phyloP scores from a whole-genome alignment of 2,888 invertebrate genomes.

The Phania funesta region DNA sequence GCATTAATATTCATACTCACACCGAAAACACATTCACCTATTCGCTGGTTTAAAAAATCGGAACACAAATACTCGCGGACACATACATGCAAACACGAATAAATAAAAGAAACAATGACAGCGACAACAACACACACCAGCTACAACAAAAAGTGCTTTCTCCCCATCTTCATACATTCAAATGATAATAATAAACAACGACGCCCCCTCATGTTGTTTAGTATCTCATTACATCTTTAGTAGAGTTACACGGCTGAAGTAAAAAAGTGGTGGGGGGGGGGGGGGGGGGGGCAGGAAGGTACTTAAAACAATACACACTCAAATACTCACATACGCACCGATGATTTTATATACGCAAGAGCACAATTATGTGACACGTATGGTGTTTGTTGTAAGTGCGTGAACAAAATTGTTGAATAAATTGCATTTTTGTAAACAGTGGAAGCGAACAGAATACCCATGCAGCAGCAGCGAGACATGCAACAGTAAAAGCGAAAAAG shows the following conservation, averaged over 20 bases:
- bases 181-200: conserved; percentile 26
- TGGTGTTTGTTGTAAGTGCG: conserved; percentile 53
- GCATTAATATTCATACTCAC: too few species aligned
- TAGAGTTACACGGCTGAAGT: conserved; percentile 33
- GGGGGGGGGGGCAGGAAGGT: background rate
- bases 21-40: too few species aligned
- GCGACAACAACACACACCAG: too few species aligned
- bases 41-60: too few species aligned
- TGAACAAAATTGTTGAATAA: conserved; percentile 63
- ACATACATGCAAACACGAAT: too few species aligned
- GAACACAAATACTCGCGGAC: too few species aligned
- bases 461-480: conserved; percentile 5
- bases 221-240: conserved; percentile 65
- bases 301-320: conserved; percentile 9
- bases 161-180: background rate
- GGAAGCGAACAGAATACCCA: conserved; percentile 1
- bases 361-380: background rate
- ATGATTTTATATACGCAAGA: background rate
- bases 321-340: background rate
- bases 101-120: too few species aligned
- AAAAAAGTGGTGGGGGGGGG: conserved; percentile 22
- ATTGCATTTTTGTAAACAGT: conserved; percentile 60
- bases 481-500: background rate
- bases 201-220: conserved; percentile 54
- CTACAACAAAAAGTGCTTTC: background rate